phyloP scores from a whole-genome alignment of 64 coral and sea anemone genomes.

The Montipora sp. region DNA sequence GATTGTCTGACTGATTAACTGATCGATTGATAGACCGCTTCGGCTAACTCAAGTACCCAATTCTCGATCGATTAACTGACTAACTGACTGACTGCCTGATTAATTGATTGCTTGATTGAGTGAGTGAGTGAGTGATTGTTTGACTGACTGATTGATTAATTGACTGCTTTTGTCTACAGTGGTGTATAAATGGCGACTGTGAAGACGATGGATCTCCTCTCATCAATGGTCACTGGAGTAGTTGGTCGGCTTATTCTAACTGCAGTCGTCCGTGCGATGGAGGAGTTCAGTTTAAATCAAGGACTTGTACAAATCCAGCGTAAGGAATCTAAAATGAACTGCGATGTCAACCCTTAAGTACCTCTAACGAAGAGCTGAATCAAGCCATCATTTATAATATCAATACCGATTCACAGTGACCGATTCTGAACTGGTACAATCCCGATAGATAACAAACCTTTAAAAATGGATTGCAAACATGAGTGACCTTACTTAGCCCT shows the following conservation, averaged over 20 bases:
- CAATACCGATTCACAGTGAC: too few relatives aligned
- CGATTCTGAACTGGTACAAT: too few relatives aligned
- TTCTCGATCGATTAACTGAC: too few relatives aligned
- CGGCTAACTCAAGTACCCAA: too few relatives aligned
- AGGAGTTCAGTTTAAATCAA: conserved; percentile 51
- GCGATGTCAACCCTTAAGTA: too few relatives aligned
- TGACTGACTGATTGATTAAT: not conserved
- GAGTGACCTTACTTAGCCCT: too few relatives aligned
- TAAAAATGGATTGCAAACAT: too few relatives aligned
- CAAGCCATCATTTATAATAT: too few relatives aligned
- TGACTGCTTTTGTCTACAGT: conserved; percentile 1
- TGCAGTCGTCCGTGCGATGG: conserved; percentile 60
- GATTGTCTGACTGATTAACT: too few relatives aligned
- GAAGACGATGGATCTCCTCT: conserved; percentile 55
- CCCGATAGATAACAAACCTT: too few relatives aligned
- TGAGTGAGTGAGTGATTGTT: not conserved
- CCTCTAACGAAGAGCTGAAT: too few relatives aligned
- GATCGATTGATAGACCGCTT: too few relatives aligned
- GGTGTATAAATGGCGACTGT: conserved; percentile 68
- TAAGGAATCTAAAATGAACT: not conserved
- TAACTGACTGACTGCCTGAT: not conserved
- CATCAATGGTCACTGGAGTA: conserved; percentile 53
- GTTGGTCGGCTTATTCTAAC: conserved; percentile 44
- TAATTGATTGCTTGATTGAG: not conserved
- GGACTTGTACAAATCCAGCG: conserved; percentile 67